These are phyloP conservation scores for Epizoanthus stellaris DNA, from an alignment of 92 coral and sea anemone genomes.

Conservation along the genomic window DNA sequence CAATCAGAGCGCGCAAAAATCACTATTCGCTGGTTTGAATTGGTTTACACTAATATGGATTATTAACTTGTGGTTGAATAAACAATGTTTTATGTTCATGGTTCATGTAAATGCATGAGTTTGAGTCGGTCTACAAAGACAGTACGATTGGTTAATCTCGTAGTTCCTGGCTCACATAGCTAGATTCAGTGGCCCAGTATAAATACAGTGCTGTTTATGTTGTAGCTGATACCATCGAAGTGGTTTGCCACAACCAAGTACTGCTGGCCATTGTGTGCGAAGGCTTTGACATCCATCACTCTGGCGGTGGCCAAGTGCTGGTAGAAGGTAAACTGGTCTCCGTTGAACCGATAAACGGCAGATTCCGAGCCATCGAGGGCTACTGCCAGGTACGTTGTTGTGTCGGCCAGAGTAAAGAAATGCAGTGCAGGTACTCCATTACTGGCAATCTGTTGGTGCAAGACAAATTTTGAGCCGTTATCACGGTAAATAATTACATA, in stretches of 20 bases:
- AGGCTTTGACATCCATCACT: background rate
- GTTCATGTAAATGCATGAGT: no score
- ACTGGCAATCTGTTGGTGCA: background rate
- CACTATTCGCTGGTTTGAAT: no score
- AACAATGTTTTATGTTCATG: no score
- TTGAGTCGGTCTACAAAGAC: no score
- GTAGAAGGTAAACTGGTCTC: background rate
- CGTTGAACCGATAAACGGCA: background rate
- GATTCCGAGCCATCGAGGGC: background rate
- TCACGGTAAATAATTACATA: background rate
- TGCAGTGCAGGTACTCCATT: background rate
- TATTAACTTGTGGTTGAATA: background rate
- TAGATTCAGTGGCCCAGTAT: background rate
- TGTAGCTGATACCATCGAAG: background rate
- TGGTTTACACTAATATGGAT: no score
- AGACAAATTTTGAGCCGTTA: background rate
- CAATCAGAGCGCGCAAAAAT: no score
- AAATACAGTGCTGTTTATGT: background rate
- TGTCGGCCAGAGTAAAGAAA: background rate
- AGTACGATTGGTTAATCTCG: no score
- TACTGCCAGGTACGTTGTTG: background rate
- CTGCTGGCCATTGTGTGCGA: slow-evolving; percentile 3
- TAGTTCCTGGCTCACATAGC: no score
- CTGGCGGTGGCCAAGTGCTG: slow-evolving; percentile 17
- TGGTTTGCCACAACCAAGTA: slow-evolving; percentile 1